Percentiles rank a stretch among this genome's conserved stretches.
Evolutionary conservation across 2,797 vertebrate species (phyloP).

Genomic region (Thunnus albacares): DNA sequence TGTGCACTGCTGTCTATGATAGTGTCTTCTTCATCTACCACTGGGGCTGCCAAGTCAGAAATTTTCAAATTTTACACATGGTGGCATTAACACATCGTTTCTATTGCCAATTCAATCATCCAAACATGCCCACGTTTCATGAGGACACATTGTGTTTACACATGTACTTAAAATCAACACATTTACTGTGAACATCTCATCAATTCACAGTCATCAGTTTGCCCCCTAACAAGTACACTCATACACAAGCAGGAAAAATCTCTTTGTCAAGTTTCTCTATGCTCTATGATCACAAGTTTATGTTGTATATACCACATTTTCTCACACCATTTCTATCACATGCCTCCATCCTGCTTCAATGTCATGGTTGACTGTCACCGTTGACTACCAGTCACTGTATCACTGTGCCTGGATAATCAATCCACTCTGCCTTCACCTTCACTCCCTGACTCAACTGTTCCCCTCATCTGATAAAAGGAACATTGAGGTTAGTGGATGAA

Average conservation of each 20-base stretch:
- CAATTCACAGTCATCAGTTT: not conserved
- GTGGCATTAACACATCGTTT: not conserved
- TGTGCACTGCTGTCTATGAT: not conserved
- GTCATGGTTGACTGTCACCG: conserved; percentile 50
- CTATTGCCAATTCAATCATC: not conserved
- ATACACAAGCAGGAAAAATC: not conserved
- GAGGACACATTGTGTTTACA: not conserved
- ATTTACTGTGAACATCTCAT: not conserved
- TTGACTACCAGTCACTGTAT: conserved; percentile 43
- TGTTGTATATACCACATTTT: conserved; percentile 24
- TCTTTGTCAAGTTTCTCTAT: not conserved
- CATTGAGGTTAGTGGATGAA: conserved; percentile 50
- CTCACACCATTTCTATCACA: conserved; percentile 27
- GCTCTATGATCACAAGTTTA: conserved; percentile 13
- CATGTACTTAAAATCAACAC: not conserved
- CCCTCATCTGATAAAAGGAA: not conserved
- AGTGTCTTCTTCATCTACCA: not conserved
- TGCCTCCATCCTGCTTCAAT: conserved; percentile 31
- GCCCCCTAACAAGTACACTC: not conserved
- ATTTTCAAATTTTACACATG: not conserved
- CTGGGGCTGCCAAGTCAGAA: too few species aligned
- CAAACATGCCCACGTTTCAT: not conserved
- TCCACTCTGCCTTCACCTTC: conserved; percentile 59
- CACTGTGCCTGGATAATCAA: conserved; percentile 55
- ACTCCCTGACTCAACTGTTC: conserved; percentile 24